Base-by-base conservation (phyloP, 2,888 invertebrate species). In the Leptinotarsa juncta region DNA sequence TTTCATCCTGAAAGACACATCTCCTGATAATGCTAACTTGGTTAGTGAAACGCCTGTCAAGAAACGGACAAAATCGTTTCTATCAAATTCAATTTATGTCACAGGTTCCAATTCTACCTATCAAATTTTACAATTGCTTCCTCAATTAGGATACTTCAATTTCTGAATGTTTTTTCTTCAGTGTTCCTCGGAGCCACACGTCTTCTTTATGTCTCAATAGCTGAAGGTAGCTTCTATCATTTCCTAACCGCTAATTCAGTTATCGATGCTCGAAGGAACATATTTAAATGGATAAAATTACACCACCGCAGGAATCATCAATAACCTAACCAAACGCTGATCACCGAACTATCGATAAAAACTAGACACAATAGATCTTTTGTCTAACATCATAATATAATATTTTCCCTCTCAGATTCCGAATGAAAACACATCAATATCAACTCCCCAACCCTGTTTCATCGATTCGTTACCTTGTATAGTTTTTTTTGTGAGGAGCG, bases 311-410 rank as follows among this genome's bases (percentile, higher is more conserved):
- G 16, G 1, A 42, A 62, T 5, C n/a, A 62, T 62, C 12, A 62
- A 62, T 62, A 32, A 32, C 62, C 62, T 18, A 62, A n/a, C 62
- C 32, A 62, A 32, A n/a, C 42, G 16, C 16, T 62, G 62, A 32
- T 7, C 62, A 62, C 62, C 32, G 5, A 62, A 62, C 16, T 62
- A 42, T n/a, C 62, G 32, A 62, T 62, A 62, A 57, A 57, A 42
- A 62, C 62, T n/a, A 62, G 62, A 62, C 62, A 62, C 62, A 62
- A 62, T 62, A 62, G 42, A n/a, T n/a, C 62, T 20, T 42, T 62
- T 62, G 62, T 42, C 62, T 62, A 62, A 62, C 62, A 62, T 32
- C 62, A 62, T 62, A 62, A 62, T 32, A 42, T 42, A 42, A 42
- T 42, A 42, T 42, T 10, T 26, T n/a, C 42, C 62, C 62, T 62